Percentiles rank a stretch among this genome's conserved stretches.
Evolutionary conservation across 1,140 invertebrate genomes (phyloP).

Genomic region (Dendrolimus punctatus): DNA sequence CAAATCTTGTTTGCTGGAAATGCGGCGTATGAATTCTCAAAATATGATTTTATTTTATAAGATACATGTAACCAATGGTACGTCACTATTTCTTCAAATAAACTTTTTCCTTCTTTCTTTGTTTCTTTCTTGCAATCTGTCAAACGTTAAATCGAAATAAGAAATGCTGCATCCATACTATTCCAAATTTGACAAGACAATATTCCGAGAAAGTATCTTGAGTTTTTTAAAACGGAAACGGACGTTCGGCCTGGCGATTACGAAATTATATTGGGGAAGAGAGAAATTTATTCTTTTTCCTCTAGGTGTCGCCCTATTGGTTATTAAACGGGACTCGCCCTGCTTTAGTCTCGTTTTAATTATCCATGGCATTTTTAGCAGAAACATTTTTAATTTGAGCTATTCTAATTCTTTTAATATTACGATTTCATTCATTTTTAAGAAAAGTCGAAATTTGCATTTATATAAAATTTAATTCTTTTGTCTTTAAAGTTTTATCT

Average conservation of each 20-base stretch:
- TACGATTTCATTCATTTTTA: no score
- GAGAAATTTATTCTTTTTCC: constrained; percentile 40
- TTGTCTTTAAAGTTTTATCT: no score
- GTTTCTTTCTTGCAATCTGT: background rate
- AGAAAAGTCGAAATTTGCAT: no score
- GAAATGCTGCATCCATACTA: constrained; percentile 27
- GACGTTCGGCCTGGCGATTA: constrained; percentile 63
- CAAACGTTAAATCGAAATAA: constrained; percentile 7
- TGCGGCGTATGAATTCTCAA: no score
- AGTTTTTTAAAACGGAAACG: constrained; percentile 59
- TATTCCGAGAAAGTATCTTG: constrained; percentile 29
- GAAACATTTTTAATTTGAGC: constrained; percentile 14
- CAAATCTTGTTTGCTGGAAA: no score
- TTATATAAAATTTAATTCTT: no score
- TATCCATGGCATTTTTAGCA: constrained; percentile 26
- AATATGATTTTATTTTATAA: no score
- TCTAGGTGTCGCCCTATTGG: constrained; percentile 49
- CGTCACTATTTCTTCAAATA: no score
- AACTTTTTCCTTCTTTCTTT: background rate
- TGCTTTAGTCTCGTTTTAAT: constrained; percentile 48
- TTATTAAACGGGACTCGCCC: constrained; percentile 64
- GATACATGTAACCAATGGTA: no score
- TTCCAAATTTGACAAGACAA: constrained; percentile 35
- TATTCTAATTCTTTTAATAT: background rate
- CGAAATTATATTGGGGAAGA: constrained; percentile 63